A percentile compares a stretch with the other conserved stretches of the same genome.
These are phyloP conservation scores for Sorex araneus DNA, from an alignment of 2,113 vertebrate genomes.

Conservation along the genomic window DNA sequence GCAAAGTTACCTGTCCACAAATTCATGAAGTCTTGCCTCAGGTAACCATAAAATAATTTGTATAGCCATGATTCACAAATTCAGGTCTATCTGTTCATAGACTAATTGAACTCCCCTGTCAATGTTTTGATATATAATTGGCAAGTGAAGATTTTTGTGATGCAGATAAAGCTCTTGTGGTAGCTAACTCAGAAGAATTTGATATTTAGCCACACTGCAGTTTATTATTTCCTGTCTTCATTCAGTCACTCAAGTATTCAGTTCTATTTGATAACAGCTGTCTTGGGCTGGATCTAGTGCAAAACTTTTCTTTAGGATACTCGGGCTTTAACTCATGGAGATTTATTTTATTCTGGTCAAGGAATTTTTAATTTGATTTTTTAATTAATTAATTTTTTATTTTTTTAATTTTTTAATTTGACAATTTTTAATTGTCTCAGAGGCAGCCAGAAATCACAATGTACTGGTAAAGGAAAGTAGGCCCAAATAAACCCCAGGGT, in stretches of 20 bases:
- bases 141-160: slow-evolving; percentile 3
- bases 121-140: background rate
- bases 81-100: background rate
- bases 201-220: background rate
- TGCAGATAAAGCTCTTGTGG: background rate
- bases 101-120: background rate
- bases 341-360: slow-evolving; percentile 42
- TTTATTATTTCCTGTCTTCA: background rate
- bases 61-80: background rate
- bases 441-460: no score
- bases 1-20: background rate
- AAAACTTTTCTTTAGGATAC: slow-evolving; percentile 22
- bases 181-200: background rate
- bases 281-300: background rate
- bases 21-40: background rate
- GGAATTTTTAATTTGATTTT: slow-evolving; percentile 32
- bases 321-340: slow-evolving; percentile 48
- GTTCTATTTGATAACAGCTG: background rate
- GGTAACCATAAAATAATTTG: background rate
- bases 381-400: no score
- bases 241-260: slow-evolving; percentile 14
- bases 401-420: background rate
- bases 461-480: no score
- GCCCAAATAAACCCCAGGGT: background rate
- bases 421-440: no score